Percentiles rank a stretch among this genome's conserved stretches.
Evolutionary conservation across 1,140 invertebrate species (phyloP).

Genomic region (Melanaphis sacchari): DNA sequence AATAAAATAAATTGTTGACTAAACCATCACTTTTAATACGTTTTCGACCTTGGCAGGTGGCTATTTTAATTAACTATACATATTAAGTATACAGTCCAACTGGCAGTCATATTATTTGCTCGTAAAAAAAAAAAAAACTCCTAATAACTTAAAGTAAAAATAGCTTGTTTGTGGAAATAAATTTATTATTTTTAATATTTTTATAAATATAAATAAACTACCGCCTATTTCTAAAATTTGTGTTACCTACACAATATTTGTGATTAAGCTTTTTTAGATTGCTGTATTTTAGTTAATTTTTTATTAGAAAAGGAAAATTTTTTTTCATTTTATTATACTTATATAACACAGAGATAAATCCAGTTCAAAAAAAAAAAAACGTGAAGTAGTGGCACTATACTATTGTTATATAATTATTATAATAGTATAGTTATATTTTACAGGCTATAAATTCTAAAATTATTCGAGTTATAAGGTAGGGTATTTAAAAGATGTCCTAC

Average conservation of each 20-base stretch:
- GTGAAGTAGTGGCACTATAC: no score
- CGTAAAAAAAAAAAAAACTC: neutral
- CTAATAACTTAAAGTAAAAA: neutral
- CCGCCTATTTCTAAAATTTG: neutral
- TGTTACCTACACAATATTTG: neutral
- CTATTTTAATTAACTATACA: neutral
- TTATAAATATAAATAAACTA: neutral
- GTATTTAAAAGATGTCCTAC: no score
- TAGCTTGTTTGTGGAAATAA: neutral
- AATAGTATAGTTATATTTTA: no score
- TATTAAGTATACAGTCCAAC: conserved; percentile 13
- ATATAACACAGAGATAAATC: neutral
- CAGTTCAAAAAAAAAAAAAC: no score
- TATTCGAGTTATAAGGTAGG: no score
- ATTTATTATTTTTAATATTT: neutral
- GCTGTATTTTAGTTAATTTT: neutral
- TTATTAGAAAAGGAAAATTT: neutral
- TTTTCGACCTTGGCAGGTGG: neutral
- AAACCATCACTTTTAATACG: neutral
- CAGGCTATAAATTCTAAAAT: no score
- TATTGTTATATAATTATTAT: no score
- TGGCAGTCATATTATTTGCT: conserved; percentile 10
- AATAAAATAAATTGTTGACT: neutral
- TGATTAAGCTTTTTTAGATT: neutral
- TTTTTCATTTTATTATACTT: neutral